Evolutionary conservation across 2,888 invertebrate genomes (phyloP).

Genomic region (Sepioteuthis lessoniana): DNA sequence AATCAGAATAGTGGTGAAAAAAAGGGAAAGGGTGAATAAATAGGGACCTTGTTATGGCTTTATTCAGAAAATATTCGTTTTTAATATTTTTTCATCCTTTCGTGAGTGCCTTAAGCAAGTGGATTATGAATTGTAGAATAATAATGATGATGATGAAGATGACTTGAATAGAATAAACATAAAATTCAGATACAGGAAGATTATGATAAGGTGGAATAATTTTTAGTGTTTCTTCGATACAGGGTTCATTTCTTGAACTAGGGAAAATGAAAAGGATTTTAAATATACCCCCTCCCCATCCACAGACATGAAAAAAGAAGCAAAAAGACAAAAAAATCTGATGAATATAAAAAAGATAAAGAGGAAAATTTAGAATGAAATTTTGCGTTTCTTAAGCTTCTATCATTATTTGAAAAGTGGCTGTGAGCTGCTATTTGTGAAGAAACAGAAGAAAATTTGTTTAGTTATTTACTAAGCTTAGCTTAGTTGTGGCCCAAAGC

Average conservation of each 20-base stretch:
- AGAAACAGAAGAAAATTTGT: not conserved
- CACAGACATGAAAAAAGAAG: no score
- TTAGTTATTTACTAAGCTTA: no score
- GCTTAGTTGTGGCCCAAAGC: no score
- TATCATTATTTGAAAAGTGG: not conserved
- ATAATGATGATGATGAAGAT: not conserved
- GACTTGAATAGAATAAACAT: not conserved
- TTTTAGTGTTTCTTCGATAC: not conserved
- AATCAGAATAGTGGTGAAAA: not conserved
- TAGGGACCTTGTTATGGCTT: not conserved
- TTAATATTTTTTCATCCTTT: not conserved
- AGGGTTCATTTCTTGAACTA: not conserved
- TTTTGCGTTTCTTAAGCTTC: not conserved
- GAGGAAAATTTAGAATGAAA: not conserved
- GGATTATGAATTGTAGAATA: not conserved
- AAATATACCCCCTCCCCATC: no score
- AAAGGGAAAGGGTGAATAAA: not conserved
- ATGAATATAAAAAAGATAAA: not conserved
- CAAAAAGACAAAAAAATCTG: no score
- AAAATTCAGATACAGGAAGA: not conserved
- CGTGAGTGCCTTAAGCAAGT: not conserved
- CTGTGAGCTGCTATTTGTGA: not conserved
- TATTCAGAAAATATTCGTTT: not conserved
- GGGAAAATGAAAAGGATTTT: not conserved
- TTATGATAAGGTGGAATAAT: not conserved